Evolutionary conservation across 2,888 invertebrate species (phyloP).

Genomic region (Linnaemya tessellans): DNA sequence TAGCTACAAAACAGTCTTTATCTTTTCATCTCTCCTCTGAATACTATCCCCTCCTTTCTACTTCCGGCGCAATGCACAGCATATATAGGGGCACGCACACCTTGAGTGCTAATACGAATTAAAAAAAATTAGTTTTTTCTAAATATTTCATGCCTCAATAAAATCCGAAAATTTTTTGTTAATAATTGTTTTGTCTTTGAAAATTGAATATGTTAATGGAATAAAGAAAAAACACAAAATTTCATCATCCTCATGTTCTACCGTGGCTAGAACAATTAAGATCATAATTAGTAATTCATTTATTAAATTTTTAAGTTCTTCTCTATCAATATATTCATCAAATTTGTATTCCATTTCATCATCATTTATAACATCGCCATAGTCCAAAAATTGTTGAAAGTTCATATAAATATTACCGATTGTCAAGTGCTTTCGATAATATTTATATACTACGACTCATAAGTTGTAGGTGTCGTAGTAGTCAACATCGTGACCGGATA

Average conservation of each 20-base stretch:
- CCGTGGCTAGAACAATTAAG: constrained; percentile 34
- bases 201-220: background rate
- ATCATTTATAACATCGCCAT: constrained; percentile 37
- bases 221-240: constrained; percentile 28
- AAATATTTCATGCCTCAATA: no score
- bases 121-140: no score
- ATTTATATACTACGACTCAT: constrained; percentile 77
- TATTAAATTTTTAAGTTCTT: constrained; percentile 40
- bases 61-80: no score
- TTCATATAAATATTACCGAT: constrained; percentile 71
- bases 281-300: constrained; percentile 52
- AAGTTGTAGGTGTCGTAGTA: constrained; percentile 80
- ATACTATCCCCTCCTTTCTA: no score
- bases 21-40: no score
- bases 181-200: no score
- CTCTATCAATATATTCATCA: constrained; percentile 27
- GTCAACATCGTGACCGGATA: constrained; percentile 82
- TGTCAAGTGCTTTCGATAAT: constrained; percentile 63
- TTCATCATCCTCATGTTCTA: constrained; percentile 61
- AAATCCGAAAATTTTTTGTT: no score
- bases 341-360: constrained; percentile 30
- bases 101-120: no score
- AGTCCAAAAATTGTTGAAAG: constrained; percentile 33
- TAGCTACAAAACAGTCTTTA: no score
- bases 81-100: no score